phyloP scores from a whole-genome alignment of 2,797 vertebrate species.

The Hydrolagus colliei region DNA sequence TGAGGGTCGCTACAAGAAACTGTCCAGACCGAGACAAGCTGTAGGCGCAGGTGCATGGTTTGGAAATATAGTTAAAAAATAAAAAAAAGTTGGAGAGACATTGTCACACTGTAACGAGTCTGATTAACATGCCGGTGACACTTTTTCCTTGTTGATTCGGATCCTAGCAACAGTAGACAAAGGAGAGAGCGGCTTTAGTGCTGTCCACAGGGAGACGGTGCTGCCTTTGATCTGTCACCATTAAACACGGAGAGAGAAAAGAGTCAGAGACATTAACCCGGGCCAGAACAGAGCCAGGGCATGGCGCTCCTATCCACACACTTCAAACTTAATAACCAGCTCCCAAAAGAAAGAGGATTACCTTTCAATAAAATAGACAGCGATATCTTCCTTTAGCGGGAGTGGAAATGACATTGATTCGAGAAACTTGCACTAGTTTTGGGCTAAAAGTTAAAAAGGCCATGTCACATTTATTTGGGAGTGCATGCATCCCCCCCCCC shows the following conservation, averaged over 20 bases:
- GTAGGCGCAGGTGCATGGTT: constrained; percentile 10
- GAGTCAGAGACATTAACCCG: constrained; percentile 43
- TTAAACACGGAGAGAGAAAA: constrained; percentile 52
- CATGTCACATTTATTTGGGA: constrained; percentile 23
- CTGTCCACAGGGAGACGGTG: constrained; percentile 52
- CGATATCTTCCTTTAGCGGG: constrained; percentile 33
- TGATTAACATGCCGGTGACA: constrained; percentile 64
- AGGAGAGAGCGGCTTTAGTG: constrained; percentile 53
- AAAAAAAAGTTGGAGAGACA: constrained; percentile 43
- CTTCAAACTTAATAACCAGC: constrained; percentile 39
- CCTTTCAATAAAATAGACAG: constrained; percentile 42
- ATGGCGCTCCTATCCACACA: constrained; percentile 31
- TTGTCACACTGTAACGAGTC: constrained; percentile 64
- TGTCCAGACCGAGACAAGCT: background rate
- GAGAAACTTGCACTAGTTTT: constrained; percentile 33
- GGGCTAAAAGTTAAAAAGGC: constrained; percentile 31
- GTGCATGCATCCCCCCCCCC: no score
- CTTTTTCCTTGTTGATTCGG: constrained; percentile 57
- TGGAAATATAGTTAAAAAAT: constrained; percentile 13
- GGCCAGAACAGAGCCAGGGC: constrained; percentile 37
- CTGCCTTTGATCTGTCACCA: constrained; percentile 74
- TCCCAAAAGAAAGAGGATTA: constrained; percentile 40
- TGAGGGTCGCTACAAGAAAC: background rate
- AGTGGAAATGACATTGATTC: constrained; percentile 35
- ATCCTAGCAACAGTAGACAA: constrained; percentile 77